These are phyloP conservation scores for Abscondita cerata DNA, from an alignment of 2,888 invertebrate genomes.

Conservation along the genomic window DNA sequence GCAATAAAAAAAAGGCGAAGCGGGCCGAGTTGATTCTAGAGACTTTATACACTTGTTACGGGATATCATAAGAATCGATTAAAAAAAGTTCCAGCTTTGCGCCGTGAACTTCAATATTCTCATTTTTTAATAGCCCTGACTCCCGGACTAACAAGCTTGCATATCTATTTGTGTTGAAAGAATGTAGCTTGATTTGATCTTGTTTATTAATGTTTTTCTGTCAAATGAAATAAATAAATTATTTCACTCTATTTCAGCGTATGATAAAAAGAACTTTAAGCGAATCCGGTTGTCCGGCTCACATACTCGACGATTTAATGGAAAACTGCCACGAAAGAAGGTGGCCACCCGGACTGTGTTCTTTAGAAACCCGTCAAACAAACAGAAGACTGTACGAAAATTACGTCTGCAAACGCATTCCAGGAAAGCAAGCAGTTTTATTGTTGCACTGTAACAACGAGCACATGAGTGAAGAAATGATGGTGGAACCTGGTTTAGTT, in stretches of 20 bases:
- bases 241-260: conserved; percentile 75
- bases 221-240: too few relatives aligned
- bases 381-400: conserved; percentile 93
- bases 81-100: too few relatives aligned
- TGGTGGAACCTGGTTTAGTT: conserved; percentile 94
- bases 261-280: conserved; percentile 93
- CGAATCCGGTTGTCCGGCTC: conserved; percentile 93
- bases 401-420: conserved; percentile 93
- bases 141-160: too few relatives aligned
- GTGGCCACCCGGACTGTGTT: conserved; percentile 93
- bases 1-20: too few relatives aligned
- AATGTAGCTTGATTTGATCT: too few relatives aligned
- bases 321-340: conserved; percentile 96
- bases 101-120: too few relatives aligned
- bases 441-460: conserved; percentile 94
- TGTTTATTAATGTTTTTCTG: too few relatives aligned
- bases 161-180: too few relatives aligned
- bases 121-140: too few relatives aligned
- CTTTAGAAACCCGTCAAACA: conserved; percentile 92
- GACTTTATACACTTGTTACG: too few relatives aligned
- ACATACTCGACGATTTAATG: conserved; percentile 94
- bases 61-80: too few relatives aligned
- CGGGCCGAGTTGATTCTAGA: too few relatives aligned
- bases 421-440: conserved; percentile 94
- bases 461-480: conserved; percentile 95